phyloP scores from a whole-genome alignment of 1,140 invertebrate species.

The Pinna nobilis region DNA sequence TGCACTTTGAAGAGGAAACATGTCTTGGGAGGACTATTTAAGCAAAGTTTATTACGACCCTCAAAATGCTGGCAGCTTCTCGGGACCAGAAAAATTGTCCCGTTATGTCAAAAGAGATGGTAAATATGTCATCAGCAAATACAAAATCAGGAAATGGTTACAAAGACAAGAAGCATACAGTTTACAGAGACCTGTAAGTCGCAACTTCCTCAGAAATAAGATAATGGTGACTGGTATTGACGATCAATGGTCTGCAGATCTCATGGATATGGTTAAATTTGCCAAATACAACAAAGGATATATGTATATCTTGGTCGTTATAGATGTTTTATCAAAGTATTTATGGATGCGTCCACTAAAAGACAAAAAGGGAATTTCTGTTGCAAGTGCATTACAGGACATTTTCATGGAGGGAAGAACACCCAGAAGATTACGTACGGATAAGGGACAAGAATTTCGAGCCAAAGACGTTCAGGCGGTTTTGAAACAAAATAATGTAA shows the following conservation, averaged over 20 bases:
- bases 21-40: slow-evolving; percentile 29
- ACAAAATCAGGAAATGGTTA: slow-evolving; percentile 30
- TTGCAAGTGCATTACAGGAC: not conserved
- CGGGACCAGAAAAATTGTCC: slow-evolving; percentile 22
- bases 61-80: slow-evolving; percentile 22
- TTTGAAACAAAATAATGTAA: slow-evolving; percentile 1
- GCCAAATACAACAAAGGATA: slow-evolving; percentile 4
- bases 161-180: slow-evolving; percentile 22
- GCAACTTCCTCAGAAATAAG: not conserved
- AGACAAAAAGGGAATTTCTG: slow-evolving; percentile 12
- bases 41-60: slow-evolving; percentile 22
- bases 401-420: not conserved
- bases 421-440: not conserved
- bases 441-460: slow-evolving; percentile 30
- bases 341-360: slow-evolving; percentile 14
- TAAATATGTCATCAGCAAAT: slow-evolving; percentile 22
- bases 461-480: not conserved
- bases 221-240: slow-evolving; percentile 27
- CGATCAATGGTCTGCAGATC: slow-evolving; percentile 29
- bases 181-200: slow-evolving; percentile 16
- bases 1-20: not conserved
- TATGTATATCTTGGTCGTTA: slow-evolving; percentile 11
- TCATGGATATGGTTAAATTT: slow-evolving; percentile 15
- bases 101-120: not conserved
- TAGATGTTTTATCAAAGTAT: slow-evolving; percentile 13